These are phyloP conservation scores for Forbesichthys papilliferus DNA, from an alignment of 2,113 vertebrate species.

Conservation along the genomic window DNA sequence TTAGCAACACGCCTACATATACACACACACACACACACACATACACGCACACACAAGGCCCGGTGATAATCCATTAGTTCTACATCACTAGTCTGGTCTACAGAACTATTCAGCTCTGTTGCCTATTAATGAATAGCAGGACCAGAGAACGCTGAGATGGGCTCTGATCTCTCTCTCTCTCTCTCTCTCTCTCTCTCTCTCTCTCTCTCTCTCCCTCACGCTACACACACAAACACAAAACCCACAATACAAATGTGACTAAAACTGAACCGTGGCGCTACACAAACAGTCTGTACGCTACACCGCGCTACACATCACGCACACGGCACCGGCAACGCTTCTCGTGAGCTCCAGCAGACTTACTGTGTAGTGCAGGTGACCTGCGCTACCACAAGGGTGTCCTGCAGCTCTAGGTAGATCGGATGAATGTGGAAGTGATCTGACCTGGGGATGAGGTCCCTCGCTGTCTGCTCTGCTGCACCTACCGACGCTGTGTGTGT, in stretches of 20 bases:
- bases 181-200: conserved; percentile 82
- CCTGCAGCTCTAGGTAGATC: too few relatives aligned
- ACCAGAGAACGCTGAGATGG: not conserved
- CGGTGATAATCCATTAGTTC: conserved; percentile 13
- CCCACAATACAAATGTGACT: not conserved
- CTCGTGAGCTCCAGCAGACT: too few relatives aligned
- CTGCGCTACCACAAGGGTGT: too few relatives aligned
- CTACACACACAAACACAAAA: conserved; percentile 78
- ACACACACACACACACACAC: not conserved
- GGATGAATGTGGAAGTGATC: too few relatives aligned
- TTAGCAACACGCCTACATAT: not conserved
- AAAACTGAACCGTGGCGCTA: not conserved
- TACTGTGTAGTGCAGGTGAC: too few relatives aligned
- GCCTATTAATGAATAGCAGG: conserved; percentile 5
- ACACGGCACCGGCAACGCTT: too few relatives aligned
- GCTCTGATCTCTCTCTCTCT: conserved; percentile 39
- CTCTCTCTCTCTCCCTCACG: conserved; percentile 77
- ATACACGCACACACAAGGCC: not conserved
- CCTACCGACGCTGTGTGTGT: too few relatives aligned
- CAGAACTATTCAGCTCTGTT: conserved; percentile 16
- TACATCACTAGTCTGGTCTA: conserved; percentile 2
- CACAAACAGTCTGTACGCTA: too few relatives aligned
- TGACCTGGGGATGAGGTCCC: too few relatives aligned
- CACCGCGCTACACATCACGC: too few relatives aligned
- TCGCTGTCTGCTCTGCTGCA: too few relatives aligned